phyloP scores from a whole-genome alignment of 2,888 invertebrate species.

The Ectobius pallidus region DNA sequence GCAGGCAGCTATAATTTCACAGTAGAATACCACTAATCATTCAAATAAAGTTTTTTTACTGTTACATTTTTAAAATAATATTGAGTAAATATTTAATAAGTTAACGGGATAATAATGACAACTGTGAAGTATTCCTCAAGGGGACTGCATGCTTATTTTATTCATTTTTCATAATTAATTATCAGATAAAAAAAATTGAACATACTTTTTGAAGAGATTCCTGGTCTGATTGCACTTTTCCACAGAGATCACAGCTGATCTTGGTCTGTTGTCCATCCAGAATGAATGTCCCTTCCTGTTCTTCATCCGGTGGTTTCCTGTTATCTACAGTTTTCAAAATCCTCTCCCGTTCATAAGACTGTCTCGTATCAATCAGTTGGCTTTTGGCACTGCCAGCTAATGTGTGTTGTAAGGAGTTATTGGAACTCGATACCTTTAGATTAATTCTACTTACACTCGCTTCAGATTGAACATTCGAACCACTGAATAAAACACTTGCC shows the following conservation, averaged over 20 bases:
- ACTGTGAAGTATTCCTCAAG: too few relatives aligned
- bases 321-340: background rate
- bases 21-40: too few relatives aligned
- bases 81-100: too few relatives aligned
- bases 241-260: conserved; percentile 45
- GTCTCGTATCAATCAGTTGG: background rate
- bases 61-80: too few relatives aligned
- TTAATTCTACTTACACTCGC: conserved; percentile 10
- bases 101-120: too few relatives aligned
- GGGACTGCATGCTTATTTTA: too few relatives aligned
- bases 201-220: conserved; percentile 45
- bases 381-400: conserved; percentile 17
- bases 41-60: too few relatives aligned
- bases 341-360: background rate
- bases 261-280: background rate
- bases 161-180: too few relatives aligned
- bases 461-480: background rate
- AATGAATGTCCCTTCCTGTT: conserved; percentile 7
- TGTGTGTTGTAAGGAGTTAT: background rate
- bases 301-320: background rate
- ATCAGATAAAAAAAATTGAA: too few relatives aligned
- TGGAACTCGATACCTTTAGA: background rate
- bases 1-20: too few relatives aligned
- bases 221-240: conserved; percentile 43
- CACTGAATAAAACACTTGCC: background rate